Evolutionary conservation across 2,797 vertebrate species (phyloP), one percentile per base, ranked within the genome.

Genomic region (Pseudomugil tenellus): DNA sequence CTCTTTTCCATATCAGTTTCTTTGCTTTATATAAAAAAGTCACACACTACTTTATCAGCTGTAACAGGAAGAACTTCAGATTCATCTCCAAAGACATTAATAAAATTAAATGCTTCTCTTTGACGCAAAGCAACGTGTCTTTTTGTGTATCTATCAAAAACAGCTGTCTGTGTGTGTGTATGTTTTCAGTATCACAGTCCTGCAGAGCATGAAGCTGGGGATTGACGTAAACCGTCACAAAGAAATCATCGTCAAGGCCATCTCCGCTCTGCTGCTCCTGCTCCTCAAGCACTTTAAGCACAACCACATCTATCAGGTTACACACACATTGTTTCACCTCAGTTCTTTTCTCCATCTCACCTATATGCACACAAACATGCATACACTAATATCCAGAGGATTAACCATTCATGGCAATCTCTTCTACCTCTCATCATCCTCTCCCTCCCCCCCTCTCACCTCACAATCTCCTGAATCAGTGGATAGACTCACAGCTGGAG

Each of bases 171-270:
- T 72, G 64, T 57, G 52, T 58, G 67, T 61, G 63, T 62, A 63
- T 49, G 58, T 21, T 26, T 80, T 49, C 90, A 99, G 98, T 19
- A 94, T 97, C 90, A 99, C 97, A 0, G 97, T 99, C 56, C 94
- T 99, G 4, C 97, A 98, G 91, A 99, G 98, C 92, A 99, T 99
- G 98, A 99, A 98, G 67, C 87, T 99, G 80, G 98, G 98, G 53
- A 96, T 98, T 0, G 98, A 98, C 0, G 98, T 99, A 73, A 99
- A 99, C 92, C 95, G 98, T 0, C 98, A 99, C 92, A 99, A 99
- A 74, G 97, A 99, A 91, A 97, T 99, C 81, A 96, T 98, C 0
- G 97, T 99, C 46, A 99, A 99, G 91, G 96, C 96, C 80, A 96
- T 98, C 84, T 98, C 98, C 0, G 94, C 96, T 2, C 86, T 95